These are phyloP conservation scores for Myotis daubentonii DNA, from an alignment of 2,797 vertebrate species.

Conservation along the genomic window DNA sequence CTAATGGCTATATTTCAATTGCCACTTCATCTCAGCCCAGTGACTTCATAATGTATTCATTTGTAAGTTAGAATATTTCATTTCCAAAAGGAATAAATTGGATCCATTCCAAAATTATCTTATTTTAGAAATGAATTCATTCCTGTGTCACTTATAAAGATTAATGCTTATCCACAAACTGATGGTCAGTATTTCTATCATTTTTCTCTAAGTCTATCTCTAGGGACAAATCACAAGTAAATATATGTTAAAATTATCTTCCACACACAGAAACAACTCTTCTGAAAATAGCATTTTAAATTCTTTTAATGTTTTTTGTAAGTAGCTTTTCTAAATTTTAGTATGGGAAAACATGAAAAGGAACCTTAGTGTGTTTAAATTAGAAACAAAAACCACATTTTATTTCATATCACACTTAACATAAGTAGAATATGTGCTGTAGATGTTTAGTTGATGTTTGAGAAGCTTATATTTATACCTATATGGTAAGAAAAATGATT, in stretches of 20 bases:
- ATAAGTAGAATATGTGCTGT: conserved; percentile 1
- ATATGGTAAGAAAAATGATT: conserved; percentile 25
- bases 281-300: conserved; percentile 32
- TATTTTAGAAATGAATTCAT: conserved; percentile 13
- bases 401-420: conserved; percentile 33
- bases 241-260: conserved; percentile 53
- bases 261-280: not conserved
- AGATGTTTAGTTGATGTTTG: conserved; percentile 11
- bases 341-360: not conserved
- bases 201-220: conserved; percentile 1
- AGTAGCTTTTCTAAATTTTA: conserved; percentile 30
- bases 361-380: not conserved
- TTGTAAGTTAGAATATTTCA: conserved; percentile 28
- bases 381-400: not conserved
- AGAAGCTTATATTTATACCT: not conserved
- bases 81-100: conserved; percentile 37
- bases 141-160: conserved; percentile 24
- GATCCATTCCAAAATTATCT: not conserved
- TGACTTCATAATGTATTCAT: conserved; percentile 31
- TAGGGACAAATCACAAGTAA: conserved; percentile 34
- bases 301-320: conserved; percentile 12
- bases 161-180: conserved; percentile 10
- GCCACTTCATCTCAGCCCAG: not conserved
- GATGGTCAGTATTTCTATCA: conserved; percentile 33
- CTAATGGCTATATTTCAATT: not conserved